Percentiles rank a stretch among this genome's conserved stretches.
Evolutionary conservation across 2,797 vertebrate species (phyloP).

Genomic region (Bovichtus variegatus): DNA sequence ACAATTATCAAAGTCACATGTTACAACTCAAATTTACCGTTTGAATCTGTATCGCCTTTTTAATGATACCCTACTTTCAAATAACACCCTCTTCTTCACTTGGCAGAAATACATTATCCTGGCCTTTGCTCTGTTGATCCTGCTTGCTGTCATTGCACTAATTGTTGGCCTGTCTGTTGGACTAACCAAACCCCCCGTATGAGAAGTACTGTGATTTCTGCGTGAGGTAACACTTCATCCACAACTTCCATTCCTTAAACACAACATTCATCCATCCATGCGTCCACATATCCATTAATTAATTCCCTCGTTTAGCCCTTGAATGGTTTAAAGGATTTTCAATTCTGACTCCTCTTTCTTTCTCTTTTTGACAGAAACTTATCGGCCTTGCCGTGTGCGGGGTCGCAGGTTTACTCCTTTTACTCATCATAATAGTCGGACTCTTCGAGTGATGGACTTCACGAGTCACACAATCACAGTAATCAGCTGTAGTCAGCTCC

Average conservation of each 20-base stretch:
- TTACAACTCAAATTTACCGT: background rate
- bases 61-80: background rate
- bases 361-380: slow-evolving; percentile 83
- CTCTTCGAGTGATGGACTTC: slow-evolving; percentile 63
- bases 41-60: background rate
- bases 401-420: slow-evolving; percentile 83
- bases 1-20: background rate
- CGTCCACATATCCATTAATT: background rate
- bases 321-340: background rate
- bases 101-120: slow-evolving; percentile 94
- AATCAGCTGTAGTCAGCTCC: slow-evolving; percentile 25
- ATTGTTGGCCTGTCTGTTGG: slow-evolving; percentile 93
- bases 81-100: slow-evolving; percentile 69
- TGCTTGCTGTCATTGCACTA: slow-evolving; percentile 89
- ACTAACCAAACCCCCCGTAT: slow-evolving; percentile 82
- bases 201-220: slow-evolving; percentile 53
- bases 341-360: background rate
- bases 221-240: slow-evolving; percentile 70
- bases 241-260: slow-evolving; percentile 1
- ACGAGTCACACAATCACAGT: slow-evolving; percentile 22
- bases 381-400: slow-evolving; percentile 88
- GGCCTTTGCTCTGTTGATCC: slow-evolving; percentile 86
- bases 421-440: slow-evolving; percentile 88
- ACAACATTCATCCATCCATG: slow-evolving; percentile 9
- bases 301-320: background rate